A percentile compares a stretch with the other conserved stretches of the same genome.
Conservation (phyloP, 2,797 vertebrate genomes). For the Catharus ustulatus region DNA sequence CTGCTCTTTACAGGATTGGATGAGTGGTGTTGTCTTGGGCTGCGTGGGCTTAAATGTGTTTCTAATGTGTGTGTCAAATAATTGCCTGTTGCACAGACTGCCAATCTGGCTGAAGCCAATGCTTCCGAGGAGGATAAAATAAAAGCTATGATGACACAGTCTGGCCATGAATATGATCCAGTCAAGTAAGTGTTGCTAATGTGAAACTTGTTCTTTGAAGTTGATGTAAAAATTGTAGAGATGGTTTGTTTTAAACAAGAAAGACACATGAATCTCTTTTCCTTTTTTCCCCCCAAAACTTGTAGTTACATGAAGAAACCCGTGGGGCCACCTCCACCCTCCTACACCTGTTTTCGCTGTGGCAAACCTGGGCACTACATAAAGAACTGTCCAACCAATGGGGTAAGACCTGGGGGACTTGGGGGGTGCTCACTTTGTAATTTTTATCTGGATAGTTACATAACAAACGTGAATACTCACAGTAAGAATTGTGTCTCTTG, state of each 20-base stretch:
- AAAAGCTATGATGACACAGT: constrained; percentile 94
- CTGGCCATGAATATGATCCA: constrained; percentile 92
- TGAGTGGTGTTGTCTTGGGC: constrained; percentile 81
- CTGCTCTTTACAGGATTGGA: constrained; percentile 85
- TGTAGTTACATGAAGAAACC: constrained; percentile 92
- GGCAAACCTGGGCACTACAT: constrained; percentile 95
- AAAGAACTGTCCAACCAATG: constrained; percentile 91
- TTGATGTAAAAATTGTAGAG: background rate
- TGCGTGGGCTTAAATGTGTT: constrained; percentile 81
- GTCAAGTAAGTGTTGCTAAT: constrained; percentile 86
- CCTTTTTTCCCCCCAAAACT: background rate
- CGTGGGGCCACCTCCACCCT: constrained; percentile 84
- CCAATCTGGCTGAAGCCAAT: constrained; percentile 93
- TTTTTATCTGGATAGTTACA: background rate
- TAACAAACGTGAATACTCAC: rapidly evolving
- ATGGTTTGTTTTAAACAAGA: background rate
- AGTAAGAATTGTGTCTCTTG: background rate
- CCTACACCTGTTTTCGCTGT: constrained; percentile 95
- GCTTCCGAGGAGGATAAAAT: constrained; percentile 98
- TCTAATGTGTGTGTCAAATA: constrained; percentile 85
- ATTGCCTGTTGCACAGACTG: constrained; percentile 92
- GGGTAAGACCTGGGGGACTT: constrained; percentile 79
- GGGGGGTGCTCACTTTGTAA: background rate
- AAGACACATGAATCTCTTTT: background rate
- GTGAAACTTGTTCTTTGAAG: constrained; percentile 1